Evolutionary conservation across 2,797 vertebrate genomes (phyloP).

Genomic region (Eulemur coronatus): DNA sequence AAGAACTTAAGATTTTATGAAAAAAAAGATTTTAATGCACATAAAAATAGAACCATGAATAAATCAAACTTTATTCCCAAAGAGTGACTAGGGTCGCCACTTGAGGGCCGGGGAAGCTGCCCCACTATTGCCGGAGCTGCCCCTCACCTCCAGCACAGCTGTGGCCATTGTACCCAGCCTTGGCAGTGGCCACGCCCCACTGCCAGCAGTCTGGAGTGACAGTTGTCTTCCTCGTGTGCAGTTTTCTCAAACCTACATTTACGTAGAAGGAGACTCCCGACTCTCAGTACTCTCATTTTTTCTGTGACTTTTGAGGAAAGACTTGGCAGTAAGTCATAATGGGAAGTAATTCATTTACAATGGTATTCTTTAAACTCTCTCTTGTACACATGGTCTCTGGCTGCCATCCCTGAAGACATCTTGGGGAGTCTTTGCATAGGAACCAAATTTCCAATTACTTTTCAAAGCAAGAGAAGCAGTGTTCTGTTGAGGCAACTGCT

Average conservation of each 20-base stretch:
- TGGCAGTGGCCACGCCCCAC: rapidly evolving
- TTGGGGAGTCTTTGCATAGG: background rate
- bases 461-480: background rate
- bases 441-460: background rate
- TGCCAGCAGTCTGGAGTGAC: background rate
- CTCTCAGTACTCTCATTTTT: background rate
- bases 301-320: background rate
- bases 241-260: background rate
- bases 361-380: background rate
- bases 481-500: background rate
- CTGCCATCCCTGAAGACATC: background rate
- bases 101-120: background rate
- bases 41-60: background rate
- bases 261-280: background rate
- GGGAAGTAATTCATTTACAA: background rate
- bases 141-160: background rate
- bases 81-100: background rate
- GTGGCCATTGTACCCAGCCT: background rate
- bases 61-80: background rate
- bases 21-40: background rate
- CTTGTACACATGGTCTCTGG: background rate
- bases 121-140: background rate
- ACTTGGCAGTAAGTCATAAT: background rate
- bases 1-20: background rate
- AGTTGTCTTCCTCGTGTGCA: background rate